phyloP scores from a whole-genome alignment of 2,888 invertebrate genomes.

The Conchocele bisecta region DNA sequence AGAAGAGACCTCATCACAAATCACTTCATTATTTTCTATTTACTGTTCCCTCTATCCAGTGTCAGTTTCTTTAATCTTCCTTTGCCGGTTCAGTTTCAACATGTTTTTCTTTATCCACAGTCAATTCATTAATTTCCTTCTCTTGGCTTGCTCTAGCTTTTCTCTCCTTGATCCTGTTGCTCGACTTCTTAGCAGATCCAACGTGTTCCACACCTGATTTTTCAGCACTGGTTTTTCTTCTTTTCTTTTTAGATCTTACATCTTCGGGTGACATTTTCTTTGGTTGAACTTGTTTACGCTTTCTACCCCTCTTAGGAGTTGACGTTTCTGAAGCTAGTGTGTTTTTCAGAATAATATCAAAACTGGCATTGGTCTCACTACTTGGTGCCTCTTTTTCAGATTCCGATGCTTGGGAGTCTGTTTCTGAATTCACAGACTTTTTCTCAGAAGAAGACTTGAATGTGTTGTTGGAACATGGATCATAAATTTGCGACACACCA shows the following conservation, averaged over 20 bases:
- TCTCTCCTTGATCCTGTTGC: conserved; percentile 26
- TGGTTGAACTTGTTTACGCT: conserved; percentile 65
- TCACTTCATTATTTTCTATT: not conserved
- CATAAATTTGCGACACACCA: too few species aligned
- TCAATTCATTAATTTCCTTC: too few species aligned
- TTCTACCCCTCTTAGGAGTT: conserved; percentile 29
- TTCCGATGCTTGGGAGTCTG: too few species aligned
- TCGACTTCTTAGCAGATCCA: conserved; percentile 10
- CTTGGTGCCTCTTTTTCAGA: not conserved
- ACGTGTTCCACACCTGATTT: not conserved
- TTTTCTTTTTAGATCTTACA: conserved; percentile 8
- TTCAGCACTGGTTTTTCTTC: conserved; percentile 12
- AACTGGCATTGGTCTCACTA: too few species aligned
- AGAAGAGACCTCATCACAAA: not conserved
- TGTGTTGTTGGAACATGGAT: too few species aligned
- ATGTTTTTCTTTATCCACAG: not conserved
- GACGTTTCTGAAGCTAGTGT: not conserved
- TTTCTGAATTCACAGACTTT: too few species aligned
- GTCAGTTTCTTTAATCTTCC: not conserved
- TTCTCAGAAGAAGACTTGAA: too few species aligned
- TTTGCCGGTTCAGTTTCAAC: not conserved
- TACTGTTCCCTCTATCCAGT: not conserved
- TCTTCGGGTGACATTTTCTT: conserved; percentile 59
- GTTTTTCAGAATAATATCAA: not conserved
- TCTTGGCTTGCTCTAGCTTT: not conserved